Percentiles rank a stretch among this genome's conserved stretches.
These are phyloP conservation scores for Planiliza haematocheilus DNA, from an alignment of 2,113 vertebrate genomes.

Conservation along the genomic window DNA sequence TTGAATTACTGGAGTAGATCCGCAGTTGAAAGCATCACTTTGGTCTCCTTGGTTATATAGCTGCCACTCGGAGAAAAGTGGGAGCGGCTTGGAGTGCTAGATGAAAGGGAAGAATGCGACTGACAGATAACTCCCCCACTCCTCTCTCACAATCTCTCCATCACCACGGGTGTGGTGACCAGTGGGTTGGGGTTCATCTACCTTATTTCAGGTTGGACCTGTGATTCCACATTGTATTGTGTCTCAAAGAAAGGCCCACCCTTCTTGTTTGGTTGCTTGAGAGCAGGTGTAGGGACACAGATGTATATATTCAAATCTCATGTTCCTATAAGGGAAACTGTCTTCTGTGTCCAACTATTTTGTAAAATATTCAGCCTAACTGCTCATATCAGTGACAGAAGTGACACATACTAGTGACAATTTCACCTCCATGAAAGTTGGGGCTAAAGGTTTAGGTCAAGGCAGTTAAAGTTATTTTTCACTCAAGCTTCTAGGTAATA, in stretches of 20 bases:
- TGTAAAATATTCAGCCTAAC: conserved; percentile 22
- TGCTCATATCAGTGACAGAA: conserved; percentile 56
- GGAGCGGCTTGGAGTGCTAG: conserved; percentile 41
- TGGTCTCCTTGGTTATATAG: conserved; percentile 64
- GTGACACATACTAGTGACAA: conserved; percentile 54
- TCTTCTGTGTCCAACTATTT: background rate
- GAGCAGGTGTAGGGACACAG: conserved; percentile 1
- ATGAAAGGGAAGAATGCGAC: conserved; percentile 62
- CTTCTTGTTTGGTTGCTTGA: background rate
- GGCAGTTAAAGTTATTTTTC: conserved; percentile 33
- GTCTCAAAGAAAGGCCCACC: background rate
- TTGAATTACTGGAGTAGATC: conserved; percentile 58
- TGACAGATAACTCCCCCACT: conserved; percentile 17
- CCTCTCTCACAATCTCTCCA: conserved; percentile 39
- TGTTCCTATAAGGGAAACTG: background rate
- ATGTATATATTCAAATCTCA: background rate
- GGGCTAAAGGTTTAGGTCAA: conserved; percentile 20
- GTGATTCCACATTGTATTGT: conserved; percentile 63
- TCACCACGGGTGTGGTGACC: conserved; percentile 48
- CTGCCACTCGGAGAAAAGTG: conserved; percentile 24
- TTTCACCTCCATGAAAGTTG: conserved; percentile 55
- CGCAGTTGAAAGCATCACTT: conserved; percentile 61
- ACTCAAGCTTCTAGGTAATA: background rate
- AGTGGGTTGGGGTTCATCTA: background rate
- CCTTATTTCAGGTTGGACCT: conserved; percentile 59